Conservation (phyloP, 2,888 invertebrate species). For the Axea sp. region DNA sequence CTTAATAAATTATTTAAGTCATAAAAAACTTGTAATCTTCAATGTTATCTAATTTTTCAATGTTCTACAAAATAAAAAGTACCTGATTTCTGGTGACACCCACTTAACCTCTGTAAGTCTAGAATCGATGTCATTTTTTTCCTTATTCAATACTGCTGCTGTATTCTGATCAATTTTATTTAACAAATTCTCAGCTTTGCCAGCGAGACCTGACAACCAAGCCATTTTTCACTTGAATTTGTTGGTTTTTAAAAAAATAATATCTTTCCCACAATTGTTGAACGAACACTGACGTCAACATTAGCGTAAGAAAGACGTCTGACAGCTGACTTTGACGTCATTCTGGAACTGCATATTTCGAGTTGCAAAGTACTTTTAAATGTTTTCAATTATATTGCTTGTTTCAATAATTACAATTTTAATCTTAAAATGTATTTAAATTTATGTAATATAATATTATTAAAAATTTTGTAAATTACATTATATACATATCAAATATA, state of each 20-base stretch:
- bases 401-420: no score
- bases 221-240: slow-evolving; percentile 84
- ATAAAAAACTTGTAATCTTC: no score
- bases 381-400: no score
- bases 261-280: neutral
- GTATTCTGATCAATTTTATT: slow-evolving; percentile 88
- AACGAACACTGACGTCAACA: slow-evolving; percentile 46
- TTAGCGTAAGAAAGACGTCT: neutral
- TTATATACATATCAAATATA: no score
- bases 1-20: no score
- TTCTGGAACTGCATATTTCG: neutral
- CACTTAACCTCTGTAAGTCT: slow-evolving; percentile 73
- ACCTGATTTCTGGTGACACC: slow-evolving; percentile 63
- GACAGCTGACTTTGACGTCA: slow-evolving; percentile 55
- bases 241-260: no score
- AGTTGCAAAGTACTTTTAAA: no score
- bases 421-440: no score
- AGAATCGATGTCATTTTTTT: slow-evolving; percentile 70
- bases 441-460: no score
- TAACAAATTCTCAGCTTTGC: slow-evolving; percentile 86
- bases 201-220: slow-evolving; percentile 86
- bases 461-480: no score
- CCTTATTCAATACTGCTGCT: slow-evolving; percentile 82
- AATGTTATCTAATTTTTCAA: no score
- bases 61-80: no score